Base-by-base conservation (phyloP, 23 tunicate species). In the Ciona savignyi region DNA sequence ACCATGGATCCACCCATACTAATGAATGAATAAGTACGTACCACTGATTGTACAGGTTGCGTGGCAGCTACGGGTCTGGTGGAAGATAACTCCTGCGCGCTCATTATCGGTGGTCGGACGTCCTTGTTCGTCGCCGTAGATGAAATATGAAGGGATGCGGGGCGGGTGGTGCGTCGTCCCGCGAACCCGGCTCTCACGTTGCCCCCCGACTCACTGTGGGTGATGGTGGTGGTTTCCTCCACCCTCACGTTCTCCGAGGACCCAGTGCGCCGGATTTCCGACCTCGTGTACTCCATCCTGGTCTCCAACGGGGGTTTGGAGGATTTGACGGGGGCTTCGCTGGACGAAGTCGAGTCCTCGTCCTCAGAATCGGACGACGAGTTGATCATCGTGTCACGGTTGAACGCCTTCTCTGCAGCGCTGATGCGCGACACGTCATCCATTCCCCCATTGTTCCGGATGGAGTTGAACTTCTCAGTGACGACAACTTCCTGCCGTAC, bases 21-120 rank as follows among this genome's bases (percentile, higher is more conserved):
- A n/a, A n/a, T n/a, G n/a, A n/a, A n/a, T n/a, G n/a, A n/a, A n/a
- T n/a, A n/a, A n/a, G n/a, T n/a, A n/a, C n/a, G n/a, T n/a, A n/a
- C n/a, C n/a, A n/a, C n/a, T 48, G 95, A 74, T 72, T 87, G 95
- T 63, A 87, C 78, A 23, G 95, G 95, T 63, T 87, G 95, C 9
- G 95, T 77, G 11, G 86, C 68, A 4, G 95, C 95, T 21, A 87
- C 78, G 1, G 95, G 95, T 24, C 84, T 79, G 23, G 79, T 73
- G 60, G 51, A 75, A 19, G 80, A 68, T 48, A 63, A 29, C 1
- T 77, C 76, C 24, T 82, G 24, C 15, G 86, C 80, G 29, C 73
- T 71, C 63, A 68, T 24, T 27, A 76, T 61, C 3, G 78, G 66
- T 32, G 79, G 80, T 21, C 56, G 56, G 15, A 42, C 56, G 15